A percentile compares a stretch with the other conserved stretches of the same genome.
phyloP scores from a whole-genome alignment of 1,140 invertebrate genomes.

The Cepaea nemoralis region DNA sequence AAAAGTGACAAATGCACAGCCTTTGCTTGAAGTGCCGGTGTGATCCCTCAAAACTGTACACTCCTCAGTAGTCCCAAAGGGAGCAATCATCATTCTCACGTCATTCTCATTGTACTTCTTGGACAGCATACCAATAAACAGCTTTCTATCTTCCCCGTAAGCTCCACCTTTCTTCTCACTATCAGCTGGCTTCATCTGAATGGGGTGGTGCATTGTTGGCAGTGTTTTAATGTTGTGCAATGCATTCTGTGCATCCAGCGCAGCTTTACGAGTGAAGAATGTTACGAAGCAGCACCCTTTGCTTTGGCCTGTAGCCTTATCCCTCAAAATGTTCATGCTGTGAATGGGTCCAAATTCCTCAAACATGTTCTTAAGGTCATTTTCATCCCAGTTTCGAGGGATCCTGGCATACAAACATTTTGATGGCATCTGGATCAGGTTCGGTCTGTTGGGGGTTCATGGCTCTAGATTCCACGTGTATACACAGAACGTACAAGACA shows the following conservation, averaged over 20 bases:
- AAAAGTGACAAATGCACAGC: conserved; percentile 99
- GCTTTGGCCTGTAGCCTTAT: conserved; percentile 94
- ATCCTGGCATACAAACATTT: conserved; percentile 97
- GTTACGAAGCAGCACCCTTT: conserved; percentile 99
- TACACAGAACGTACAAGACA: conserved; percentile 44
- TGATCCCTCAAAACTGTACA: conserved; percentile 95
- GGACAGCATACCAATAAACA: conserved; percentile 98
- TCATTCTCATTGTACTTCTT: conserved; percentile 96
- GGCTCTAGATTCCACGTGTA: conserved; percentile 52
- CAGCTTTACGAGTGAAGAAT: conserved; percentile 96
- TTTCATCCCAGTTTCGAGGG: conserved; percentile 96
- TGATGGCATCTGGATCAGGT: conserved; percentile 94
- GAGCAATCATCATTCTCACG: conserved; percentile 90
- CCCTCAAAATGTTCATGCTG: conserved; percentile 96
- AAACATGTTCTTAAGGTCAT: conserved; percentile 94
- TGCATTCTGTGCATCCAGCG: conserved; percentile 97
- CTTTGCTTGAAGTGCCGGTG: conserved; percentile 71
- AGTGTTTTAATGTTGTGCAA: conserved; percentile 98
- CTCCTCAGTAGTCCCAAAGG: conserved; percentile 97
- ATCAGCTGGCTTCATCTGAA: conserved; percentile 99
- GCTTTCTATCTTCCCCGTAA: conserved; percentile 84
- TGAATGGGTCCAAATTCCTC: conserved; percentile 96
- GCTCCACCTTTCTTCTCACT: conserved; percentile 95
- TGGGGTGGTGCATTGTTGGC: conserved; percentile 98
- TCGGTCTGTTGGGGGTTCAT: conserved; percentile 62